A percentile compares a stretch with the other conserved stretches of the same genome.
Evolutionary conservation across 2,888 invertebrate species (phyloP).

Genomic region (Campoletis raptor): DNA sequence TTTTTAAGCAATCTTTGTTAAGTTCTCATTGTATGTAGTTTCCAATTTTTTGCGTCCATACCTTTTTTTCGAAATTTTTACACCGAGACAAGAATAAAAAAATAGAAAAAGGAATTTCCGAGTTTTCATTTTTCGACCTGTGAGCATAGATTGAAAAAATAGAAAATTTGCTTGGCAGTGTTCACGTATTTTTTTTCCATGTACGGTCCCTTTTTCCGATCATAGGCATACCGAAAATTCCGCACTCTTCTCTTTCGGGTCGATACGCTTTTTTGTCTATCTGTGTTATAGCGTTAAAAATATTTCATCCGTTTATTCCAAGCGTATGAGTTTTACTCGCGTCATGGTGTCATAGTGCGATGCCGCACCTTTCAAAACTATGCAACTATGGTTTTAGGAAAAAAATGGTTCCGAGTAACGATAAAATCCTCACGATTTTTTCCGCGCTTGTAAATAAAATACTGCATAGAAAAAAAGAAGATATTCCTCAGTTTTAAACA

Average conservation of each 20-base stretch:
- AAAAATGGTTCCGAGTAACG: background rate
- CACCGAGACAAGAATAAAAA: background rate
- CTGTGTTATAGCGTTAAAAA: conserved; percentile 5
- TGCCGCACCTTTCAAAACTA: background rate
- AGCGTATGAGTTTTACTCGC: conserved; percentile 68
- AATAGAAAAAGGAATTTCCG: background rate
- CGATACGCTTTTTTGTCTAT: conserved; percentile 5
- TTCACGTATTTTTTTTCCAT: conserved; percentile 65
- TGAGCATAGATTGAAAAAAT: background rate
- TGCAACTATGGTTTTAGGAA: background rate
- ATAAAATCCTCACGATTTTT: background rate
- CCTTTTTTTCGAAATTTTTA: background rate
- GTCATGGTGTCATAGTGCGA: background rate
- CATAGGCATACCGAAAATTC: conserved; percentile 20
- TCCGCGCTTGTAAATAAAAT: background rate
- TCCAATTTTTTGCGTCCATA: background rate
- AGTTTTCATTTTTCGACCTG: background rate
- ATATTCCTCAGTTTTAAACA: background rate
- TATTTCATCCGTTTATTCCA: conserved; percentile 59
- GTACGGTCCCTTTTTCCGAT: conserved; percentile 28
- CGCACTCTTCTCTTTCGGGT: conserved; percentile 17
- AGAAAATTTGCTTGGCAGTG: conserved; percentile 69
- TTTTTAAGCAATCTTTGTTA: background rate
- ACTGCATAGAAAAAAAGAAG: background rate
- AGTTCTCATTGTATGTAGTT: background rate